These are phyloP conservation scores for Acropternis orthonyx DNA, from an alignment of 2,797 vertebrate species.

Conservation along the genomic window DNA sequence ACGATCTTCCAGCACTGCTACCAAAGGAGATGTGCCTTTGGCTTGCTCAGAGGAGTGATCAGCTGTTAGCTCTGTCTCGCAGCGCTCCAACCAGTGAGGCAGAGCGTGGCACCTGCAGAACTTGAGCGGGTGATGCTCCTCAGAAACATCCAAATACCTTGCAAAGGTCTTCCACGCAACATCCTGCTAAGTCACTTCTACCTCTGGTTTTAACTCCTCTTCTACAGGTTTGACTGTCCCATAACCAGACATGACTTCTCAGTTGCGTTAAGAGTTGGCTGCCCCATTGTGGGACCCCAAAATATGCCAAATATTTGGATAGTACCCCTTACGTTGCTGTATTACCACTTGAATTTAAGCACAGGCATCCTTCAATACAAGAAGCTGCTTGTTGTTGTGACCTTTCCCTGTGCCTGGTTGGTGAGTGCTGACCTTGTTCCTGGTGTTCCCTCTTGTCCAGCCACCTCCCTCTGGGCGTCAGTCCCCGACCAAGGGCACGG, in stretches of 20 bases:
- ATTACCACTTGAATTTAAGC: not conserved
- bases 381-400: accelerated
- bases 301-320: not conserved
- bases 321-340: accelerated
- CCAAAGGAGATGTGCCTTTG: not conserved
- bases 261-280: accelerated
- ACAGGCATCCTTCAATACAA: not conserved
- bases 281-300: not conserved
- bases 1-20: accelerated
- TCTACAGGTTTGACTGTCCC: not conserved
- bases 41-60: not conserved
- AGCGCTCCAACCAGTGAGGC: not conserved
- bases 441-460: constrained; percentile 59
- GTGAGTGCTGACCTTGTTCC: not conserved
- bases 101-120: not conserved
- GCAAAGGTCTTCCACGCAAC: not conserved
- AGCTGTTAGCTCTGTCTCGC: not conserved
- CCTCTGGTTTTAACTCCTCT: not conserved
- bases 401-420: not conserved
- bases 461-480: constrained; percentile 68
- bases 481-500: constrained; percentile 83
- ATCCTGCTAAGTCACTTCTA: not conserved
- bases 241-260: not conserved
- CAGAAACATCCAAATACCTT: not conserved
- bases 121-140: not conserved